A percentile compares a stretch with the other conserved stretches of the same genome.
Conservation (phyloP, 2,113 vertebrate genomes). For the Pelmatolapia mariae region DNA sequence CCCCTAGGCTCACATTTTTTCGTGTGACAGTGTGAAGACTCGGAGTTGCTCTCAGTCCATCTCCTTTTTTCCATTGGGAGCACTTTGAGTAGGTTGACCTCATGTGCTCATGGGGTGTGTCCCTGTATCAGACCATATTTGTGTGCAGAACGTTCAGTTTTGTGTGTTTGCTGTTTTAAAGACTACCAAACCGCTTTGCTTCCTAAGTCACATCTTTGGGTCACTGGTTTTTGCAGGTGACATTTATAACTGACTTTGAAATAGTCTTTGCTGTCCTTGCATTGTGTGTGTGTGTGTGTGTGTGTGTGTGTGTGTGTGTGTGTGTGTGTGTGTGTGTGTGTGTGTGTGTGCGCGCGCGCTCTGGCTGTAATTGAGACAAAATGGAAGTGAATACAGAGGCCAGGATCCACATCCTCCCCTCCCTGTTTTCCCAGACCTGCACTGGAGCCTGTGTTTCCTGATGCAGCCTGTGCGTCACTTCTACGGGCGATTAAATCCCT, state of each 20-base stretch:
- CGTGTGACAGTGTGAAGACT: neutral
- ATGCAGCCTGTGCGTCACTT: neutral
- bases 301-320: too few species aligned
- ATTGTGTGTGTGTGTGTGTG: neutral
- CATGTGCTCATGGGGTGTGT: neutral
- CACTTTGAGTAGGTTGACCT: neutral
- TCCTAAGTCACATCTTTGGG: neutral
- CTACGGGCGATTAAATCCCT: neutral
- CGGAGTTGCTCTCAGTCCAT: neutral
- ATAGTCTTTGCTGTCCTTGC: conserved; percentile 13
- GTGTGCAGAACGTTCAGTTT: neutral
- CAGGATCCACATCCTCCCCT: neutral
- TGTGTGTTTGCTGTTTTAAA: neutral
- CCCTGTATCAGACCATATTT: neutral
- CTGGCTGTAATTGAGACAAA: conserved; percentile 8
- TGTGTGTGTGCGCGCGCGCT: neutral
- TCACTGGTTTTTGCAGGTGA: neutral
- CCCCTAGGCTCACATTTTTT: neutral
- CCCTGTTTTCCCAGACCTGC: neutral
- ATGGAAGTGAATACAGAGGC: neutral
- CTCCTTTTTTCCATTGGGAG: neutral
- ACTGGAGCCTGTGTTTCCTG: neutral
- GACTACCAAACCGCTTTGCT: neutral
- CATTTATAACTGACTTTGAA: conserved; percentile 24
- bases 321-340: neutral